Evolutionary conservation across 2,113 vertebrate species (phyloP).

Genomic region (Chionis minor): DNA sequence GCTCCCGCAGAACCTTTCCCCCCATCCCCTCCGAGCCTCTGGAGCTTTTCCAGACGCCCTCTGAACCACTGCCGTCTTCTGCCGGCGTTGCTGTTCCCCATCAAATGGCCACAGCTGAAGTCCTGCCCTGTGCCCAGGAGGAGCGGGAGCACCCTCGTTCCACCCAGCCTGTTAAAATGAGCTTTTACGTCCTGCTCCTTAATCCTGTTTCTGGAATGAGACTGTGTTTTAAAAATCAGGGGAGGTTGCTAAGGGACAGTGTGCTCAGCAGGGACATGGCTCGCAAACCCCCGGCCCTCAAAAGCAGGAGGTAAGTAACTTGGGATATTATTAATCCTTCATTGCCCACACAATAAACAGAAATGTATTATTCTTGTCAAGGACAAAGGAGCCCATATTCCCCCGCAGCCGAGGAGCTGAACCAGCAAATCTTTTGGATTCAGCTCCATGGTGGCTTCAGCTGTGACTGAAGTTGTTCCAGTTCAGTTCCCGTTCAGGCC

Average conservation of each 20-base stretch:
- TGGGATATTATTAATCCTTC: slow-evolving; percentile 25
- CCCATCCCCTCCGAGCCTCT: not conserved
- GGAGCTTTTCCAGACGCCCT: not conserved
- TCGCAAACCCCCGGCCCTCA: not conserved
- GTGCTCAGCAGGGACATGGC: not conserved
- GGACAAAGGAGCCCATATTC: slow-evolving; percentile 26
- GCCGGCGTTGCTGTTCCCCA: not conserved
- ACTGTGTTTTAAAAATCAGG: not conserved
- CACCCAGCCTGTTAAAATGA: not conserved
- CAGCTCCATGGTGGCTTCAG: not conserved
- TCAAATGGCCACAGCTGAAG: not conserved
- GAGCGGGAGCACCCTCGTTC: not conserved
- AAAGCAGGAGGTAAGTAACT: slow-evolving; percentile 31
- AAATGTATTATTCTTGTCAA: slow-evolving; percentile 21
- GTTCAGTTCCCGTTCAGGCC: slow-evolving; percentile 14
- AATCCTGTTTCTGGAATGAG: not conserved
- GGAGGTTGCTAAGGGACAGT: slow-evolving; percentile 36
- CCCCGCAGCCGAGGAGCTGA: not conserved
- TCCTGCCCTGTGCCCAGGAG: not conserved
- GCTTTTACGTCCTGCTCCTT: not conserved
- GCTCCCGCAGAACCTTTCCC: not conserved
- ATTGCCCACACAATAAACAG: slow-evolving; percentile 23
- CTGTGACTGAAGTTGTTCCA: slow-evolving; percentile 19
- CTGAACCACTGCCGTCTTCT: not conserved
- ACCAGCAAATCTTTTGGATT: slow-evolving; percentile 35